Evolutionary conservation across 2,113 vertebrate genomes (phyloP).

Genomic region (Cinclus mexicanus): DNA sequence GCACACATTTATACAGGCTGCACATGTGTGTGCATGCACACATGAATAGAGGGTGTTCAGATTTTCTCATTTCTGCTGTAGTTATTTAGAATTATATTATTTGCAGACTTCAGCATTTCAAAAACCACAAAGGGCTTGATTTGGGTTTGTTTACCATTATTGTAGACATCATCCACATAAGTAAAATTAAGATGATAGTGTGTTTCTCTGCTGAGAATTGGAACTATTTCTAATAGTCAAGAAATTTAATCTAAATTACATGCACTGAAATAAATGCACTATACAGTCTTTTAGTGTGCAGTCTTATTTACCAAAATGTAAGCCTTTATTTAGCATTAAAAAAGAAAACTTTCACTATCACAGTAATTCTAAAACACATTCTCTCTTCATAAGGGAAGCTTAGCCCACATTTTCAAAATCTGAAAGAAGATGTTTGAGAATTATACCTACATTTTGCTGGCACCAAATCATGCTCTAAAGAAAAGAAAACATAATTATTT

Average conservation of each 20-base stretch:
- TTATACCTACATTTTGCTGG: background rate
- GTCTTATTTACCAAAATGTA: background rate
- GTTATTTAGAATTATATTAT: background rate
- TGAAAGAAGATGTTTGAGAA: background rate
- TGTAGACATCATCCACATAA: background rate
- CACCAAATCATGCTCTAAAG: background rate
- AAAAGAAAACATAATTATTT: background rate
- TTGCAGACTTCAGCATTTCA: background rate
- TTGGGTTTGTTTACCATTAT: background rate
- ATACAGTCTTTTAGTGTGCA: background rate
- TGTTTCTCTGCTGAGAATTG: background rate
- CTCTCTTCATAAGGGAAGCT: background rate
- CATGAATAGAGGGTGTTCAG: background rate
- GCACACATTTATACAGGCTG: background rate
- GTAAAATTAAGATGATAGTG: background rate
- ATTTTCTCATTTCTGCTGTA: background rate
- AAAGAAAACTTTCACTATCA: background rate
- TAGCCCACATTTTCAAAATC: background rate
- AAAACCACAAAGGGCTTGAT: background rate
- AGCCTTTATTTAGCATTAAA: background rate
- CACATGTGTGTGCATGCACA: rapidly evolving
- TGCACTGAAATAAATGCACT: background rate
- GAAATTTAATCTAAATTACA: background rate
- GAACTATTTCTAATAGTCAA: background rate
- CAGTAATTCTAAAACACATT: background rate